phyloP scores from a whole-genome alignment of 2,797 vertebrate species.

The Chromis chromis region DNA sequence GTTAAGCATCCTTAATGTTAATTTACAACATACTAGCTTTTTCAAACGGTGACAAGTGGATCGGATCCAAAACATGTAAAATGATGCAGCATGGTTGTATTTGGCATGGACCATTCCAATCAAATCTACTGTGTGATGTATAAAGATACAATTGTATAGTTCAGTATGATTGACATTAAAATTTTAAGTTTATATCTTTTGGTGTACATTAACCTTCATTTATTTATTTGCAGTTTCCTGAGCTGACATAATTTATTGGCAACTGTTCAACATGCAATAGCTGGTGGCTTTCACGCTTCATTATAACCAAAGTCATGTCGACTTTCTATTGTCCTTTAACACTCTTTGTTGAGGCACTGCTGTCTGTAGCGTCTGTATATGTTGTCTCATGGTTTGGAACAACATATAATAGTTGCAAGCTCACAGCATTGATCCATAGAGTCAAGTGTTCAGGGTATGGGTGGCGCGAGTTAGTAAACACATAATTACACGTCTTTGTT shows the following conservation, averaged over 20 bases:
- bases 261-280: not conserved
- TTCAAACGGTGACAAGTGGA: not conserved
- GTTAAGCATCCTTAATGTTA: not conserved
- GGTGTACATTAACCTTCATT: not conserved
- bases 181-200: too few relatives aligned
- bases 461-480: constrained; percentile 20
- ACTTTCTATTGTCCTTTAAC: not conserved
- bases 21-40: not conserved
- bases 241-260: not conserved
- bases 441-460: constrained; percentile 13
- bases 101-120: too few relatives aligned
- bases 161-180: not conserved
- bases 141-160: not conserved
- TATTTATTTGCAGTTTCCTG: not conserved
- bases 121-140: not conserved
- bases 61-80: not conserved
- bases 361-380: not conserved
- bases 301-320: not conserved
- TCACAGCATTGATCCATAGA: constrained; percentile 22
- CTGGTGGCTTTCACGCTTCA: not conserved
- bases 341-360: not conserved
- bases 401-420: not conserved
- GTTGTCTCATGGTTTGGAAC: not conserved
- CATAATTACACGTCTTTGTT: constrained; percentile 38
- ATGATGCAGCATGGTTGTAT: not conserved